These are phyloP conservation scores for Blennius ocellaris DNA, from an alignment of 2,113 vertebrate genomes.

Conservation along the genomic window DNA sequence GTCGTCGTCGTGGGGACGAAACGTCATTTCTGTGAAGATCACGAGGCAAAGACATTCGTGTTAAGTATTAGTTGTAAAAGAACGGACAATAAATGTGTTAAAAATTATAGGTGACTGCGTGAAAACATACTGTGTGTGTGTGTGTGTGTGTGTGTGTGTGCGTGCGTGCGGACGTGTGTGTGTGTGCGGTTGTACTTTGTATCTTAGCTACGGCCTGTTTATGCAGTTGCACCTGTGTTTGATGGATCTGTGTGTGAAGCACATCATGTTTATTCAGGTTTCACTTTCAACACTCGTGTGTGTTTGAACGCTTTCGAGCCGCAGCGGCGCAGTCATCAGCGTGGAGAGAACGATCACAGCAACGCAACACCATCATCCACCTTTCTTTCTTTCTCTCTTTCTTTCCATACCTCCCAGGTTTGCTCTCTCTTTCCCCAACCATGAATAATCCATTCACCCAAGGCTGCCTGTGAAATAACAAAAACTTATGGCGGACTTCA, in stretches of 20 bases:
- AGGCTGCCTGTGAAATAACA: constrained; percentile 47
- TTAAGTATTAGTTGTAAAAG: too few relatives aligned
- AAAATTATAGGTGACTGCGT: too few relatives aligned
- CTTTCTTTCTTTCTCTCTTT: neutral
- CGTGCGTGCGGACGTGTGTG: neutral
- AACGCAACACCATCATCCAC: neutral
- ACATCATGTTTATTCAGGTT: constrained; percentile 58
- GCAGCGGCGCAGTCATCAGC: constrained; percentile 2
- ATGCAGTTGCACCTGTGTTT: constrained; percentile 29
- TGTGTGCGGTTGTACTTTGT: neutral
- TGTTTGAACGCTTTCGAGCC: constrained; percentile 35
- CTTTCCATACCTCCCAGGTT: neutral
- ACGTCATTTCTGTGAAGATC: too few relatives aligned
- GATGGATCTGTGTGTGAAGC: constrained; percentile 26
- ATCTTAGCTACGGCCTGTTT: constrained; percentile 18
- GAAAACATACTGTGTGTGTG: too few relatives aligned
- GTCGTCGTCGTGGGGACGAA: too few relatives aligned
- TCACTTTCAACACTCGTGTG: constrained; percentile 9
- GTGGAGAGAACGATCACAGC: constrained; percentile 23
- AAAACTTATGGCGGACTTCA: constrained; percentile 41
- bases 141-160: too few relatives aligned
- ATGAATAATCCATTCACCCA: constrained; percentile 61
- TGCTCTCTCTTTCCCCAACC: constrained; percentile 35
- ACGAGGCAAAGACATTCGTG: too few relatives aligned
- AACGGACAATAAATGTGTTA: too few relatives aligned